A percentile compares a stretch with the other conserved stretches of the same genome.
These are phyloP conservation scores for Julus scandinavius DNA, from an alignment of 2,888 invertebrate genomes.

Conservation along the genomic window DNA sequence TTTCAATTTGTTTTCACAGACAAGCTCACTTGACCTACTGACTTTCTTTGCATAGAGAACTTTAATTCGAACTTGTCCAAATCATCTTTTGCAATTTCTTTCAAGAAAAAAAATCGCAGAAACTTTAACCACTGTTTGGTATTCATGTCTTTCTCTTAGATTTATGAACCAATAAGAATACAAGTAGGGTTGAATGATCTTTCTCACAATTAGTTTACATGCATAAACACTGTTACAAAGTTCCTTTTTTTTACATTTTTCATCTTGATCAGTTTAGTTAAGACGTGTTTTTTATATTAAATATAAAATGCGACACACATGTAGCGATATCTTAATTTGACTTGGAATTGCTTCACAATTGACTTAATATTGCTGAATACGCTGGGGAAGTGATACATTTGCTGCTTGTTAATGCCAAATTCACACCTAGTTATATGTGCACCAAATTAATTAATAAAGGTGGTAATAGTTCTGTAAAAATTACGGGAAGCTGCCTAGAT, in stretches of 20 bases:
- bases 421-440: background rate
- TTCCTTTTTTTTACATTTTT: background rate
- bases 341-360: background rate
- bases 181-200: background rate
- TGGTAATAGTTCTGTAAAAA: background rate
- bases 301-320: no score
- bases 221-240: background rate
- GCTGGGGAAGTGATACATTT: background rate
- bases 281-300: background rate
- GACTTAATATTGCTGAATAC: constrained; percentile 30
- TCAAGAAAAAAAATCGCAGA: background rate
- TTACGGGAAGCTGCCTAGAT: background rate
- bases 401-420: constrained; percentile 12
- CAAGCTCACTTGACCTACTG: constrained; percentile 19
- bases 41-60: background rate
- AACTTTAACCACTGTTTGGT: constrained; percentile 19
- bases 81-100: background rate
- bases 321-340: background rate
- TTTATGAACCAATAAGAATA: background rate
- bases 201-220: background rate
- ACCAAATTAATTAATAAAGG: constrained; percentile 10
- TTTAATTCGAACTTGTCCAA: constrained; percentile 17
- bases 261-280: background rate
- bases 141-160: background rate
- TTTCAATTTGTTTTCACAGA: constrained; percentile 4